Conservation (phyloP, 2,797 vertebrate genomes). For the Synaphobranchus kaupii region DNA sequence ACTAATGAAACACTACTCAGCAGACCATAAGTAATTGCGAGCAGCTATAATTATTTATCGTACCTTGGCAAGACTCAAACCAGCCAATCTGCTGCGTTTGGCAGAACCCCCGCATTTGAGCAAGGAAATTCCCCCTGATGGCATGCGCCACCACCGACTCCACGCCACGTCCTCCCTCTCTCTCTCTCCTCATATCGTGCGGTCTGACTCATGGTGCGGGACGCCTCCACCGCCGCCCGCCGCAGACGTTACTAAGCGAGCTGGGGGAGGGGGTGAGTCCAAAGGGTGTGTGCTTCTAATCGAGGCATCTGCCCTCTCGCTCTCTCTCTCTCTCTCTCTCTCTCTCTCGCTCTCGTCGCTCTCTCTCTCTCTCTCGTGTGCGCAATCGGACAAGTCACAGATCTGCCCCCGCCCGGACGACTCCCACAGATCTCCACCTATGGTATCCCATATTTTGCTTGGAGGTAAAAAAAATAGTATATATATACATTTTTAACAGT, state of each 20-base stretch:
- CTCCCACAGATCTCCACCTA: constrained; percentile 40
- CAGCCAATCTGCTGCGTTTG: constrained; percentile 50
- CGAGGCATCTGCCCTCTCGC: constrained; percentile 64
- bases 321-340: constrained; percentile 37
- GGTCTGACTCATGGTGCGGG: constrained; percentile 37
- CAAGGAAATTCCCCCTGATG: constrained; percentile 43
- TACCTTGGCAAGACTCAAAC: constrained; percentile 45
- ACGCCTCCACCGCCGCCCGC: constrained; percentile 23
- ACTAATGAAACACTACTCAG: constrained; percentile 48
- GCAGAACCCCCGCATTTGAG: constrained; percentile 33
- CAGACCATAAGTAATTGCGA: constrained; percentile 45
- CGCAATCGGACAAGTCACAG: constrained; percentile 31
- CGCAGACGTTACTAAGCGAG: not conserved
- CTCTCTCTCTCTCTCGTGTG: constrained; percentile 33
- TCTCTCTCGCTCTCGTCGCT: too few species aligned
- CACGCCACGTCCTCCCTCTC: constrained; percentile 28
- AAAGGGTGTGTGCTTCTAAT: constrained; percentile 62
- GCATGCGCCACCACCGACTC: constrained; percentile 39
- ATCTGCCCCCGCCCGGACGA: constrained; percentile 58
- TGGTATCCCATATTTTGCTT: constrained; percentile 46
- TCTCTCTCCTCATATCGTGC: constrained; percentile 33
- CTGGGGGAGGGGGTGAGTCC: constrained; percentile 41
- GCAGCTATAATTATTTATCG: constrained; percentile 53
- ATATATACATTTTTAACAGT: constrained; percentile 19
- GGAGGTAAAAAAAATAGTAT: constrained; percentile 25